Conservation (phyloP, 2,797 vertebrate species). For the Spinus pinus region DNA sequence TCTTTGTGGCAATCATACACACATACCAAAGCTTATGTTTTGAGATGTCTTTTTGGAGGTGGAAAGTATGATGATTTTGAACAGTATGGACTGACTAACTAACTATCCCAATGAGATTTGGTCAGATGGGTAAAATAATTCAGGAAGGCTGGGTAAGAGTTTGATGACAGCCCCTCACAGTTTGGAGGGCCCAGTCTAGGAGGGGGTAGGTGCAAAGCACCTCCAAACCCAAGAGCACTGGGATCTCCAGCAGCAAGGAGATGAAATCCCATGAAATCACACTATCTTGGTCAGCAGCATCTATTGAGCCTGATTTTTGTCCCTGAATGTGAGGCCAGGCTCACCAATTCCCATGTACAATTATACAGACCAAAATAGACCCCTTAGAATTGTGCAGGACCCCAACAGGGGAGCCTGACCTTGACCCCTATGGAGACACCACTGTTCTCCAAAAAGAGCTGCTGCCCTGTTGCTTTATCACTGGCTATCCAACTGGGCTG, state of each 20-base stretch:
- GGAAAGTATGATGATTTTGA: neutral
- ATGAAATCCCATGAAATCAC: neutral
- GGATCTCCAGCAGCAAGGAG: neutral
- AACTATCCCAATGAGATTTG: neutral
- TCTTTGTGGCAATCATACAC: neutral
- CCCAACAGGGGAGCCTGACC: fast-evolving
- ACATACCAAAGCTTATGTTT: neutral
- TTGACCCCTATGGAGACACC: neutral
- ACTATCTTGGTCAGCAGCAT: neutral
- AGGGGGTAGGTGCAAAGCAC: fast-evolving
- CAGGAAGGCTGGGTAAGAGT: neutral
- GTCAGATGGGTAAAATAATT: neutral
- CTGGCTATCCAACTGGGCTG: neutral
- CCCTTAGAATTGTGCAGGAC: neutral
- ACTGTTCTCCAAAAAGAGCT: neutral
- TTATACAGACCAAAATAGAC: neutral
- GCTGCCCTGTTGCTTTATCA: fast-evolving
- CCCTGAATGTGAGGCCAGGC: neutral
- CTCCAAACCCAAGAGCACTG: neutral
- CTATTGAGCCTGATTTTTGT: neutral
- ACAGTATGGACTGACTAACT: neutral
- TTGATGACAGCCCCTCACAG: neutral
- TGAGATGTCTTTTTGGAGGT: neutral
- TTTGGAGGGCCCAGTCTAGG: neutral
- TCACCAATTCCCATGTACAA: neutral